Evolutionary conservation across 2,888 invertebrate genomes (phyloP), one percentile per base, ranked within the genome.

Genomic region (Harpalus rufipes): DNA sequence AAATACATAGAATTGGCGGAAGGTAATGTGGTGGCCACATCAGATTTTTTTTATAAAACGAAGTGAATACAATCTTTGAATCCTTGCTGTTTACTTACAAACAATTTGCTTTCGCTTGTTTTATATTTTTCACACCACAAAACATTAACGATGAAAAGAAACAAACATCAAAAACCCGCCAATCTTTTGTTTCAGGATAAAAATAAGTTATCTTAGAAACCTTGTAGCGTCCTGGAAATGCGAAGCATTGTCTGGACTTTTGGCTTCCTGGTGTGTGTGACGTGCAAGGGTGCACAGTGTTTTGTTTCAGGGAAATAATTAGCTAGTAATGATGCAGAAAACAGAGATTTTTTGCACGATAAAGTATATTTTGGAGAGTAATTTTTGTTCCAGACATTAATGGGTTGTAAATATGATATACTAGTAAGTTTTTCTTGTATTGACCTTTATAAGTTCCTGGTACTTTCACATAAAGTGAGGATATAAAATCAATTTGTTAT

Each of bases 291-390:
- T 7, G 32, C 32, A 12, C 32, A 21, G 32, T 32, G 68, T 8
- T 18, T 63, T 63, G 63, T 63, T 63, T 63, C 21, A 12, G 21
- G 21, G 25, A 16, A 59, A 18, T 63, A 63, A 63, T 63, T 63
- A 63, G 63, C 12, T 21, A 12, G 63, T 63, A 63, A 63, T 21
- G 63, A 63, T 63, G 63, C 63, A 63, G 63, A 63, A 63, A 63
- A 25, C 63, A 25, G 12, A 8, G 12, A 12, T 51, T 51, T 32
- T 51, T 51, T 51, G 44, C 44, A 5, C 32, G 32, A 32, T 32
- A 32, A 32, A 32, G 44, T 8, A 51, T 51, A 51, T 51, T n/a
- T n/a, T 4, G 44, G 12, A 8, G 10, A 51, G 44, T 12, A 12
- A 51, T 51, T 51, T 51, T 51, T 51, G 44, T 12, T 12, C 8